Conservation (phyloP, 2,888 invertebrate genomes). For the Calliphora vomitoria region DNA sequence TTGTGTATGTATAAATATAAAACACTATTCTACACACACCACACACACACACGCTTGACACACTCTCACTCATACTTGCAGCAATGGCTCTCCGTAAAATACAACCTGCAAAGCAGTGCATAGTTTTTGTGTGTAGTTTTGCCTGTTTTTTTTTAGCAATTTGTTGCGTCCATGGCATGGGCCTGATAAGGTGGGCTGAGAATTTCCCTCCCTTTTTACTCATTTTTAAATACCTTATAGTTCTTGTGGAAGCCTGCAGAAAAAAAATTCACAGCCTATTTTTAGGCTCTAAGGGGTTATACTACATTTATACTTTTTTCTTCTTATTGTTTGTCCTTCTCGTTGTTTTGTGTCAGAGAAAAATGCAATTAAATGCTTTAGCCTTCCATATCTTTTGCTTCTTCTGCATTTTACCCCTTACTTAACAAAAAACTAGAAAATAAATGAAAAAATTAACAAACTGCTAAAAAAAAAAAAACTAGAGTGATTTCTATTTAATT, state of each 20-base stretch:
- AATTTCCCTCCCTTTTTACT: neutral
- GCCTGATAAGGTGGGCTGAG: neutral
- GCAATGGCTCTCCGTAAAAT: constrained; percentile 26
- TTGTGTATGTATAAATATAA: constrained; percentile 59
- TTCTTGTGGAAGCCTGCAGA: constrained; percentile 24
- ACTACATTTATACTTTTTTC: constrained; percentile 2
- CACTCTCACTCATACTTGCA: constrained; percentile 48
- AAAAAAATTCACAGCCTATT: constrained; percentile 66
- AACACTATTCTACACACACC: constrained; percentile 64
- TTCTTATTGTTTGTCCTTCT: constrained; percentile 17
- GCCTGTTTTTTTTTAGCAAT: constrained; percentile 40
- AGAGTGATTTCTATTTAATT: constrained; percentile 70
- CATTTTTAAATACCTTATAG: constrained; percentile 48
- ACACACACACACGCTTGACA: constrained; percentile 3
- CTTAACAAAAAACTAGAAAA: constrained; percentile 46
- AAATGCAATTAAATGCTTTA: constrained; percentile 74
- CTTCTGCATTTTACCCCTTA: constrained; percentile 29
- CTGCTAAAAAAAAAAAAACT: neutral
- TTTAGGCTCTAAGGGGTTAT: constrained; percentile 68
- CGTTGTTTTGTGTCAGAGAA: constrained; percentile 55
- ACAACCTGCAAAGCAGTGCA: constrained; percentile 47
- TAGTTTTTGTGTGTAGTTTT: constrained; percentile 62
- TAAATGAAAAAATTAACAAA: neutral
- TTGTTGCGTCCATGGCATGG: constrained; percentile 5
- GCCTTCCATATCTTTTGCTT: constrained; percentile 41